These are phyloP conservation scores for Tympanuchus pallidicinctus DNA, from an alignment of 2,113 vertebrate genomes.

Conservation along the genomic window DNA sequence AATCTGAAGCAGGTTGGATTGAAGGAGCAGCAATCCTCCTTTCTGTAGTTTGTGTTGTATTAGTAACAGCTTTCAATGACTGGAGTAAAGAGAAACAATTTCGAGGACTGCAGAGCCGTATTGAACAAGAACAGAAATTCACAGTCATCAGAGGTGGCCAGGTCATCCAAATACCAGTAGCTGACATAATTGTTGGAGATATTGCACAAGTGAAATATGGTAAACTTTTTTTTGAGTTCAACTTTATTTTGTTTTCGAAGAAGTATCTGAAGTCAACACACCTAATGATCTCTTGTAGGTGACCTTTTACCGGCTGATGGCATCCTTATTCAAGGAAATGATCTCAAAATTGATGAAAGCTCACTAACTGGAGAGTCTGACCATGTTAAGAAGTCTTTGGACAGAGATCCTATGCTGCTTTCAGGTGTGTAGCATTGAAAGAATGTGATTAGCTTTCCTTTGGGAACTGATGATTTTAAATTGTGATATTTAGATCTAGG, in stretches of 20 bases:
- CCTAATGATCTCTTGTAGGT: constrained; percentile 80
- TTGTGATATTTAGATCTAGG: neutral
- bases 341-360: constrained; percentile 98
- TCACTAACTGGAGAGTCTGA: constrained; percentile 98
- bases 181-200: constrained; percentile 96
- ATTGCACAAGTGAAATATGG: constrained; percentile 99
- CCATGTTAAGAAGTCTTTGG: constrained; percentile 93
- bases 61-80: constrained; percentile 99
- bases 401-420: constrained; percentile 95
- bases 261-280: constrained; percentile 24
- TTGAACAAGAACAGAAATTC: constrained; percentile 99
- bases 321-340: constrained; percentile 96
- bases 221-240: constrained; percentile 71
- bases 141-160: constrained; percentile 94
- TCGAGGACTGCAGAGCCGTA: constrained; percentile 95
- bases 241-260: neutral
- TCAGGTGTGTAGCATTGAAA: constrained; percentile 83
- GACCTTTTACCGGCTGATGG: constrained; percentile 97
- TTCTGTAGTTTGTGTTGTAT: constrained; percentile 95
- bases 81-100: constrained; percentile 99
- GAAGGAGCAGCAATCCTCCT: constrained; percentile 97
- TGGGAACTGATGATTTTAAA: neutral
- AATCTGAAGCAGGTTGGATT: constrained; percentile 97
- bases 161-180: constrained; percentile 97
- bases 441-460: neutral